These are phyloP conservation scores for Drosophila merina DNA, from an alignment of 2,888 invertebrate genomes.

Conservation along the genomic window DNA sequence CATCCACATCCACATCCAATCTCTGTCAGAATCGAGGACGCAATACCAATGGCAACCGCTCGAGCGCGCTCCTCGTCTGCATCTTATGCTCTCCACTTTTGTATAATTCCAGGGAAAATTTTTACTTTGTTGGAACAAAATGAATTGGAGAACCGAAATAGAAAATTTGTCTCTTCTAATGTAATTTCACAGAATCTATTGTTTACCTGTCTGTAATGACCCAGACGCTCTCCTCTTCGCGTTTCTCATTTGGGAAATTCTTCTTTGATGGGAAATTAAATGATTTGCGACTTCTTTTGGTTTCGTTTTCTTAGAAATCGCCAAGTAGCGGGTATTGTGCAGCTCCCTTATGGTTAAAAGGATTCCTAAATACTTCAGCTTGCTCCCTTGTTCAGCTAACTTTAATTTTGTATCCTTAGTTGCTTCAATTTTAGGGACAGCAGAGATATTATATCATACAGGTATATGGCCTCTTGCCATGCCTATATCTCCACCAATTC, in stretches of 20 bases:
- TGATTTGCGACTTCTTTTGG: conserved; percentile 61
- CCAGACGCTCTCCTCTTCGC: conserved; percentile 23
- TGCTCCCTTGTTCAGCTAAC: background rate
- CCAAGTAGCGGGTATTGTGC: conserved; percentile 48
- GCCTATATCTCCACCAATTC: no score
- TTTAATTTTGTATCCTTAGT: background rate
- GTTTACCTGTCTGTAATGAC: conserved; percentile 36
- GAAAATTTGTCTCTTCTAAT: conserved; percentile 24
- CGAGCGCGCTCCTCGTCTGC: conserved; percentile 9
- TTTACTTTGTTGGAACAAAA: conserved; percentile 8
- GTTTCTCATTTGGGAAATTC: background rate
- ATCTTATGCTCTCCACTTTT: conserved; percentile 18
- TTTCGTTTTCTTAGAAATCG: conserved; percentile 32
- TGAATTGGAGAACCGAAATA: background rate
- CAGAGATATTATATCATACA: no score
- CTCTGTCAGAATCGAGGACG: conserved; percentile 14
- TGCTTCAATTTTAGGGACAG: background rate
- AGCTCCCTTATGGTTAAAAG: conserved; percentile 49
- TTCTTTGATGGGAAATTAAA: conserved; percentile 50
- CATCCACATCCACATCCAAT: conserved; percentile 41
- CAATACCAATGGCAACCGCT: conserved; percentile 13
- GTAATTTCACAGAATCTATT: conserved; percentile 18
- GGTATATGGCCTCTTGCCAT: no score
- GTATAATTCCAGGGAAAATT: conserved; percentile 16
- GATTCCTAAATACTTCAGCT: conserved; percentile 10